Base-by-base conservation (phyloP, 1,140 invertebrate genomes). In the Oryctes rhinoceros region DNA sequence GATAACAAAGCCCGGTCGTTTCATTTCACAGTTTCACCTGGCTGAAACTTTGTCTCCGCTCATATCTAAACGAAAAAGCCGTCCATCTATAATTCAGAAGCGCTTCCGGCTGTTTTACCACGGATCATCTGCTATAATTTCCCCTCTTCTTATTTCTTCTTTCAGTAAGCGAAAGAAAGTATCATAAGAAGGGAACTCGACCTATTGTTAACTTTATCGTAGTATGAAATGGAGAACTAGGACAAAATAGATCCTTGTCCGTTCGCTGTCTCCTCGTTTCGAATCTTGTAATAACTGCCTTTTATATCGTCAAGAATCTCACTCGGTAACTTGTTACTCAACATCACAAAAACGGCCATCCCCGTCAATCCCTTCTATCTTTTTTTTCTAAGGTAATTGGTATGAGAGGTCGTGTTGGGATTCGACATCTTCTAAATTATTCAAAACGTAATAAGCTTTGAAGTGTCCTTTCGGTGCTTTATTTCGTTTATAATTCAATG, bases 391-490 rank as follows among this genome's bases (percentile, higher is more conserved):
- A 67, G 65, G 18, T 67, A 53, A 53, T 53, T 53, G 49, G 49
- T 67, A 67, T 4, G 65, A 67, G 65, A 67, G 65, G 35, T 71
- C 65, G 35, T 35, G 65, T 71, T 71, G 20, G 65, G 65, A 71
- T 71, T 71, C 35, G 20, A 71, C 65, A 71, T 71, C 65, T 71
- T 71, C 65, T 71, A 71, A 71, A 71, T 71, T 71, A 71, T 71
- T 71, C 65, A 71, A 37, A 37, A 71, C 65, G 65, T 71, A 71
- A 71, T 71, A 71, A 71, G 65, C 65, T 71, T 35, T 71, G 65
- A 71, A 71, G 20, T 71, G 65, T 71, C 65, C 65, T 71, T 71
- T 71, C 65, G 24, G 65, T 71, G 10, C 65, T 71, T 71, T 71
- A 71, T 71, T 71, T 37, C 65, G 65, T 71, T 71, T 71, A 71